Evolutionary conservation across 1,140 invertebrate species (phyloP).

Genomic region (Papilio aristodemus): DNA sequence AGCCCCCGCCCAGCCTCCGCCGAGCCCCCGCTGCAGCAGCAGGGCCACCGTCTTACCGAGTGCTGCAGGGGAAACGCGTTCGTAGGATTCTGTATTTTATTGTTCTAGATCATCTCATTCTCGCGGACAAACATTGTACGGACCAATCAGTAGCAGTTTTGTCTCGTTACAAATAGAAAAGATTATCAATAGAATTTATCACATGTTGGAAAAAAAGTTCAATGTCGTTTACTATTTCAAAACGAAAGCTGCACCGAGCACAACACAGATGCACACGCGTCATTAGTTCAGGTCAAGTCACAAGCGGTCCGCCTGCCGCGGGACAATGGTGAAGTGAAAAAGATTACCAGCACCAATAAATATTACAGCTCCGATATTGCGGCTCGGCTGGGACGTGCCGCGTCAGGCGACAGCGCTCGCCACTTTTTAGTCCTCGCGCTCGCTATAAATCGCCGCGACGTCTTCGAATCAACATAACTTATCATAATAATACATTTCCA

Average conservation of each 20-base stretch:
- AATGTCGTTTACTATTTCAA: neutral
- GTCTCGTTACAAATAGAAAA: neutral
- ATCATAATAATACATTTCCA: slow-evolving; percentile 36
- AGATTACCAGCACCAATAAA: slow-evolving; percentile 1
- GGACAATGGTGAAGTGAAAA: neutral
- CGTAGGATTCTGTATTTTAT: too few species aligned
- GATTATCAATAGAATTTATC: neutral
- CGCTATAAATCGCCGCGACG: neutral
- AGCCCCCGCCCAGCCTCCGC: too few species aligned
- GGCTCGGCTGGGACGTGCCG: neutral
- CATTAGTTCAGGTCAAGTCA: slow-evolving; percentile 2
- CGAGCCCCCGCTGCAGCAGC: too few species aligned
- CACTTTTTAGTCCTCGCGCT: neutral
- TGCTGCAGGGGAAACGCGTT: too few species aligned
- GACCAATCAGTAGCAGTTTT: neutral
- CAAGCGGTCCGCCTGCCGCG: neutral
- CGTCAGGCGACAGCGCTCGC: neutral
- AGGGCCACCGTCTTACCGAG: too few species aligned
- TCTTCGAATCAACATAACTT: neutral
- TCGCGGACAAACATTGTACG: too few species aligned
- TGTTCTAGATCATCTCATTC: too few species aligned
- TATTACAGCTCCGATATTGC: neutral
- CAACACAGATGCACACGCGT: neutral
- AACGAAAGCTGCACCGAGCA: neutral
- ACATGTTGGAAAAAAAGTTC: neutral